Percentiles rank a stretch among this genome's conserved stretches.
These are phyloP conservation scores for Halcyon smyrnensis DNA, from an alignment of 2,797 vertebrate species.

Conservation along the genomic window DNA sequence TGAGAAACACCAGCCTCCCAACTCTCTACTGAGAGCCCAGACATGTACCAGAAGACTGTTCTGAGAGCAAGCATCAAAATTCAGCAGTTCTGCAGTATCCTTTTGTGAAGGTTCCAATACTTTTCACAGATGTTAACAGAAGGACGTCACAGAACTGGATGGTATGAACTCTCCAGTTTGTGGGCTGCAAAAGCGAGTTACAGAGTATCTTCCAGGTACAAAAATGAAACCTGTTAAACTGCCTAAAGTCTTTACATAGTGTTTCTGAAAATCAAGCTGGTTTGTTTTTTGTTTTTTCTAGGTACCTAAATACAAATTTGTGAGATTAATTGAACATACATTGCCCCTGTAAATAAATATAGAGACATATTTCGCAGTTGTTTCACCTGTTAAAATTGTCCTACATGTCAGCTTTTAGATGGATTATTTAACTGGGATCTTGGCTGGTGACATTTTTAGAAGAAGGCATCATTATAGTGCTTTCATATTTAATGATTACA, in stretches of 20 bases:
- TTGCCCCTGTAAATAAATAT: not conserved
- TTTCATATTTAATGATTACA: not conserved
- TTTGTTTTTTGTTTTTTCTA: not conserved
- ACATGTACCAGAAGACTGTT: not conserved
- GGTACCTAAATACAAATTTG: not conserved
- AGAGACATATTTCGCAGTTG: not conserved
- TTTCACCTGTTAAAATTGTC: not conserved
- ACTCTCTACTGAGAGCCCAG: not conserved
- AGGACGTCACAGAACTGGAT: not conserved
- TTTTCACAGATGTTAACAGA: not conserved
- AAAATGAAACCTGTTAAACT: not conserved
- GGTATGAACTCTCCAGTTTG: not conserved
- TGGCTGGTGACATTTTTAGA: not conserved
- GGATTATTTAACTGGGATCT: not conserved
- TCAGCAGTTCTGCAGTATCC: not conserved
- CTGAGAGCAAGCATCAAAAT: not conserved
- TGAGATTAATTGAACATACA: not conserved
- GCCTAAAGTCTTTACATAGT: not conserved
- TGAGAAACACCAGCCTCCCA: not conserved
- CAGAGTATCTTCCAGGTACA: constrained; percentile 1
- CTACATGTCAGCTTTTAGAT: not conserved
- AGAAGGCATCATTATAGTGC: not conserved
- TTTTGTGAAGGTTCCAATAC: not conserved
- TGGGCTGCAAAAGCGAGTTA: not conserved
- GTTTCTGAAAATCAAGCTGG: not conserved